A percentile compares a stretch with the other conserved stretches of the same genome.
These are phyloP conservation scores for Laupala kohalensis DNA, from an alignment of 1,140 invertebrate species.

Conservation along the genomic window DNA sequence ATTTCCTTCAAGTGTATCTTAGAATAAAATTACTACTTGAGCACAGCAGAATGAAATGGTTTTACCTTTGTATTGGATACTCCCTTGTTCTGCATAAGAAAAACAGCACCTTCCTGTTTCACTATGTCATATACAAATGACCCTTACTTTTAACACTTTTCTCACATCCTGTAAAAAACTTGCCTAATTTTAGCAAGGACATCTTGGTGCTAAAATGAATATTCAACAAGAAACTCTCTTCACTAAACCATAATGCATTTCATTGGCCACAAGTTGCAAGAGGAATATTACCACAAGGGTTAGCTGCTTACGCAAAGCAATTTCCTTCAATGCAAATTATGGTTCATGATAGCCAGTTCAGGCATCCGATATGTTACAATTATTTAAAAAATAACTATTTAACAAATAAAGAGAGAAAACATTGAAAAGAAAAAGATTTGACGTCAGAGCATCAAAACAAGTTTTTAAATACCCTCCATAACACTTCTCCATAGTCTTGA, in stretches of 20 bases:
- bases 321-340: background rate
- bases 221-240: slow-evolving; percentile 4
- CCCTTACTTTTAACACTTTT: background rate
- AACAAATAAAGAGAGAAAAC: background rate
- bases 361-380: background rate
- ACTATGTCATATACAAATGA: background rate
- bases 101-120: background rate
- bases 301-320: background rate
- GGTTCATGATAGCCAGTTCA: background rate
- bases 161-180: background rate
- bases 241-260: background rate
- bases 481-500: background rate
- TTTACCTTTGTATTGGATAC: background rate
- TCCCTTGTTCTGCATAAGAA: background rate
- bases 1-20: background rate
- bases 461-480: background rate
- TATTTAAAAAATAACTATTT: background rate
- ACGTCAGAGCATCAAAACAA: background rate
- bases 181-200: background rate
- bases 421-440: background rate
- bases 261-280: background rate
- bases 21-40: background rate
- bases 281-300: background rate
- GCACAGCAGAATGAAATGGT: background rate
- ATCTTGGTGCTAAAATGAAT: background rate